These are phyloP conservation scores for Clanis bilineata DNA, from an alignment of 2,888 invertebrate genomes.

Conservation along the genomic window DNA sequence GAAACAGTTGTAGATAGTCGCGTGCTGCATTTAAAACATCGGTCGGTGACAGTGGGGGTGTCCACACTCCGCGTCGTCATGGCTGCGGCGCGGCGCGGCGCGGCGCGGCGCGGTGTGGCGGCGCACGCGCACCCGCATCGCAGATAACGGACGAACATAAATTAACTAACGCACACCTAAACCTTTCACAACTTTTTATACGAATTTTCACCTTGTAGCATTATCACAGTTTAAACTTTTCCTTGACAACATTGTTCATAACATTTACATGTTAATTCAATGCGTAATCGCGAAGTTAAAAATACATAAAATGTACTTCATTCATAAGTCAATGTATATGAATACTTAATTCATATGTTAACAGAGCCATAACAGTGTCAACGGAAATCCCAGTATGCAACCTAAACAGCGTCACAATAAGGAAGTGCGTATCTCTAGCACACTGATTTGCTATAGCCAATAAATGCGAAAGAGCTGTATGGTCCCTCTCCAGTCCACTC, in stretches of 20 bases:
- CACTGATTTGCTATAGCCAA: too few relatives aligned
- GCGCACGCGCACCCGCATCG: conserved; percentile 75
- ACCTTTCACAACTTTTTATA: conserved; percentile 72
- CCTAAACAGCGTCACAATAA: too few relatives aligned
- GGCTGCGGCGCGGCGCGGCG: conserved; percentile 50
- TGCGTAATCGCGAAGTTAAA: background rate
- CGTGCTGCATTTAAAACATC: conserved; percentile 68
- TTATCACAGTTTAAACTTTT: conserved; percentile 41
- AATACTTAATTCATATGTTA: too few relatives aligned
- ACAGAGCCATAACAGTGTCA: too few relatives aligned
- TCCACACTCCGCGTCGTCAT: conserved; percentile 43
- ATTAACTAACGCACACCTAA: conserved; percentile 61
- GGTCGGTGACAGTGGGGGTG: conserved; percentile 29
- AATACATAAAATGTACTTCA: too few relatives aligned
- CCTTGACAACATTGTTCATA: conserved; percentile 25
- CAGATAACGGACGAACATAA: conserved; percentile 76
- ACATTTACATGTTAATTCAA: background rate
- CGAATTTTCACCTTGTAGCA: conserved; percentile 72
- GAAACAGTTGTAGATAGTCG: conserved; percentile 59
- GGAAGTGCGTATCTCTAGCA: too few relatives aligned
- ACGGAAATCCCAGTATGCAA: too few relatives aligned
- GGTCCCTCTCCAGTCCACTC: too few relatives aligned
- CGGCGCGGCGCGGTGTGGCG: conserved; percentile 42
- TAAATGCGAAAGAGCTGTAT: too few relatives aligned
- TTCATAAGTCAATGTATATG: too few relatives aligned